Evolutionary conservation across 1,140 invertebrate species (phyloP), one percentile per base, ranked within the genome.

Genomic region (Sarcophaga peregrina): DNA sequence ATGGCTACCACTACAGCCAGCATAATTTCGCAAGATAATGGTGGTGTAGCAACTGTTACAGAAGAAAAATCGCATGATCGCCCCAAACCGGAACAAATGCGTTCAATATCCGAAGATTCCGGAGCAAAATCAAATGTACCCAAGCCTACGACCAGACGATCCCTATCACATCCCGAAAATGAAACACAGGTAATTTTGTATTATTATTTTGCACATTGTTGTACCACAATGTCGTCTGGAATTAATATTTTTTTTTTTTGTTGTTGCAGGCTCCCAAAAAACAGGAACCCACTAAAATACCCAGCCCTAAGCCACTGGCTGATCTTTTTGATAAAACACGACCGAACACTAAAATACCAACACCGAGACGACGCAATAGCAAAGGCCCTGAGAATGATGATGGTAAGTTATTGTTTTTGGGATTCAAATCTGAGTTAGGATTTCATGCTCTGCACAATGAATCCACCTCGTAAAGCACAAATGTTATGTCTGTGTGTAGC

Each of bases 141-240:
- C 6, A 90, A 90, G 68, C 88, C 89, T 1, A 87, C 90, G 0
- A 89, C 89, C 3, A 83, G 90, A 20, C 85, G 90, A 46, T 90
- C 90, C 47, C 86, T 90, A 11, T 90, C 90, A 17, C 90, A 90
- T 82, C 90, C 90, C 20, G 90, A 90, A 85, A 90, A 90, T 62
- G 88, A 90, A 45, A 88, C 88, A 15, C 87, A 86, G 86, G 89
- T 90, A 81, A 72, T 37, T 37, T 17, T 81, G 25, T 72, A 37
- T 17, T 48, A 0, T n/a, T 81, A 73, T 83, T 62, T 50, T 10
- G 4, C 15, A 9, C n/a, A n/a, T n/a, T n/a, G n/a, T n/a, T n/a
- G n/a, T n/a, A n/a, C 50, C 17, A 48, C 50, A 2, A 37, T 37
- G 25, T 4, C 25, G 25, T 37, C 25, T 37, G 25, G 25, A 37